These are phyloP conservation scores for Microtus pennsylvanicus DNA, from an alignment of 2,113 vertebrate species.

Conservation along the genomic window DNA sequence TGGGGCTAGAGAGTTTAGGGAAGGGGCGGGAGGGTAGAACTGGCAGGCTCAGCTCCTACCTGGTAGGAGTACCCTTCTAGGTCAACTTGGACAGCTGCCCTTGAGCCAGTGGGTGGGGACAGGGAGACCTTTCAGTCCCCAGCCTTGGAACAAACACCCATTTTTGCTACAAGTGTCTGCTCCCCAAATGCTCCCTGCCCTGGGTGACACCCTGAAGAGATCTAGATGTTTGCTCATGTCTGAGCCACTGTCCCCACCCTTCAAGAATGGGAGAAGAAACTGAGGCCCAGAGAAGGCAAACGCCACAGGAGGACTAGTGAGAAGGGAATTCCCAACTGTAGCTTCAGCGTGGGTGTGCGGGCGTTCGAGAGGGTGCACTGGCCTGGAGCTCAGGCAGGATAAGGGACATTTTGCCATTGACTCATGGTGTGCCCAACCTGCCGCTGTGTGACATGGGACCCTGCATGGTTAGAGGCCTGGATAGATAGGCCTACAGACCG, in stretches of 20 bases:
- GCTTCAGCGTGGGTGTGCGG: not conserved
- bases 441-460: not conserved
- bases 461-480: not conserved
- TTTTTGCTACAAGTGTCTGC: not conserved
- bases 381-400: not conserved
- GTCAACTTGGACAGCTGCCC: too few relatives aligned
- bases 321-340: too few relatives aligned
- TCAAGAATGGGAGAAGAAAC: not conserved
- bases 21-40: not conserved
- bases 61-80: too few relatives aligned
- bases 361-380: not conserved
- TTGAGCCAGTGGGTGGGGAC: not conserved
- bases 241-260: not conserved
- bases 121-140: not conserved
- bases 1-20: too few relatives aligned
- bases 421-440: not conserved
- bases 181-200: not conserved
- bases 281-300: not conserved
- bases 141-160: rapidly evolving
- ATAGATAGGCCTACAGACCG: too few relatives aligned
- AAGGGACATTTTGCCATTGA: not conserved
- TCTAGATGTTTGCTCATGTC: not conserved
- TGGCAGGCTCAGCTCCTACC: not conserved
- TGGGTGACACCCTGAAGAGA: rapidly evolving
- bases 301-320: not conserved